Percentiles rank a stretch among this genome's conserved stretches.
Conservation (phyloP, 2,888 invertebrate genomes). For the Subacronicta megacephala region DNA sequence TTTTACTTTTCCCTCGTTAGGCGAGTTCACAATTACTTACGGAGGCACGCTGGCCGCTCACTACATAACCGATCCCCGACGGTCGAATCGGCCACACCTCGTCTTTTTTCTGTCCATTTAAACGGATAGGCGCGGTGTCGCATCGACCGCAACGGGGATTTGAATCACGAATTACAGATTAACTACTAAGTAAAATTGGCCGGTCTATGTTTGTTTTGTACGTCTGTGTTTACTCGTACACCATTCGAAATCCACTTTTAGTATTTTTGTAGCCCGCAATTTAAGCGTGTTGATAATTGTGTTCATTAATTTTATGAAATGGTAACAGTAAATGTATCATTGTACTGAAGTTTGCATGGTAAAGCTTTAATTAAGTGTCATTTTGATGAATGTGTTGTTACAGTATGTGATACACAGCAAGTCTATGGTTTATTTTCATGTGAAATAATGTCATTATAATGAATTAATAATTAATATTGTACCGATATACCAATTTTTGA, state of each 20-base stretch:
- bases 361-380: conserved; percentile 26
- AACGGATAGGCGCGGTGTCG: conserved; percentile 78
- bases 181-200: conserved; percentile 75
- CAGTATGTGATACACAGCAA: background rate
- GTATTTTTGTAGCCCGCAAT: conserved; percentile 15
- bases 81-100: conserved; percentile 67
- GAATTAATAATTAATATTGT: too few relatives aligned
- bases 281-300: conserved; percentile 25
- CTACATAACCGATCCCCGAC: conserved; percentile 45
- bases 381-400: conserved; percentile 23
- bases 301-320: conserved; percentile 31
- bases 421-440: background rate
- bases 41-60: conserved; percentile 49
- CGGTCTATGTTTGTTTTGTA: conserved; percentile 47
- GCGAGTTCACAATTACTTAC: conserved; percentile 32
- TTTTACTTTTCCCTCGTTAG: conserved; percentile 35
- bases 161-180: conserved; percentile 79
- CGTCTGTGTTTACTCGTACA: conserved; percentile 26
- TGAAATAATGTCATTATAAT: background rate
- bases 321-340: conserved; percentile 16
- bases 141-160: conserved; percentile 65
- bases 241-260: conserved; percentile 10
- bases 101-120: conserved; percentile 76
- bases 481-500: too few relatives aligned
- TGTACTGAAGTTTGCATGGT: conserved; percentile 16